Conservation (phyloP, 2,888 invertebrate genomes). For the Cataglyphis livida region DNA sequence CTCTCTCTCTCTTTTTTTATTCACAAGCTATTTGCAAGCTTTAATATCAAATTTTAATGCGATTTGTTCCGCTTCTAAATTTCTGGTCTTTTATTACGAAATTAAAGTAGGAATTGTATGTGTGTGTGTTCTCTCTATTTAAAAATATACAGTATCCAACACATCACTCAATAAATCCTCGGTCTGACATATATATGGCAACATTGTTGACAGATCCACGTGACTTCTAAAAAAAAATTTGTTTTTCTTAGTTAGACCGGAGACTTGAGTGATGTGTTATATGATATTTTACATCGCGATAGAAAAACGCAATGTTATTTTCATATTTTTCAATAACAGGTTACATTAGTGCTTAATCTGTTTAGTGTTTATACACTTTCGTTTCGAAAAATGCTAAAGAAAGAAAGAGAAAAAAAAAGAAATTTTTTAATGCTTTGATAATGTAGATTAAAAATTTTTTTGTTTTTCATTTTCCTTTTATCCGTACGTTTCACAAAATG, state of each 20-base stretch:
- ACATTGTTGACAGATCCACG: too few species aligned
- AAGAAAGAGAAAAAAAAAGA: not conserved
- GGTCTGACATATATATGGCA: too few species aligned
- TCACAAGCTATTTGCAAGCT: not conserved
- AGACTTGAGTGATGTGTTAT: too few species aligned
- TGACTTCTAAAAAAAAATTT: too few species aligned
- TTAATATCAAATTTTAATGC: slow-evolving; percentile 38
- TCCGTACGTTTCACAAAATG: not conserved
- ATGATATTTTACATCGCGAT: not conserved
- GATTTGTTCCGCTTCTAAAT: slow-evolving; percentile 28
- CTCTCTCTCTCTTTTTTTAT: slow-evolving; percentile 4
- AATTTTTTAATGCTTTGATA: not conserved
- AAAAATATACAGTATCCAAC: not conserved
- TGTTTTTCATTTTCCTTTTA: not conserved
- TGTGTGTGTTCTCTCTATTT: not conserved
- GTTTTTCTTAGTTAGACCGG: too few species aligned
- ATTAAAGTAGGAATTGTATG: not conserved
- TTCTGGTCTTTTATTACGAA: not conserved
- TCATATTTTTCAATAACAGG: not conserved
- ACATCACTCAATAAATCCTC: too few species aligned
- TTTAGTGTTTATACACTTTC: not conserved
- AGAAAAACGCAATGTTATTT: not conserved
- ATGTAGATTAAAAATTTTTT: not conserved
- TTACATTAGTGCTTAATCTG: not conserved
- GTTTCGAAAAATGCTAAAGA: not conserved